These are phyloP conservation scores for Pammene fasciana DNA, from an alignment of 2,888 invertebrate genomes.

Conservation along the genomic window DNA sequence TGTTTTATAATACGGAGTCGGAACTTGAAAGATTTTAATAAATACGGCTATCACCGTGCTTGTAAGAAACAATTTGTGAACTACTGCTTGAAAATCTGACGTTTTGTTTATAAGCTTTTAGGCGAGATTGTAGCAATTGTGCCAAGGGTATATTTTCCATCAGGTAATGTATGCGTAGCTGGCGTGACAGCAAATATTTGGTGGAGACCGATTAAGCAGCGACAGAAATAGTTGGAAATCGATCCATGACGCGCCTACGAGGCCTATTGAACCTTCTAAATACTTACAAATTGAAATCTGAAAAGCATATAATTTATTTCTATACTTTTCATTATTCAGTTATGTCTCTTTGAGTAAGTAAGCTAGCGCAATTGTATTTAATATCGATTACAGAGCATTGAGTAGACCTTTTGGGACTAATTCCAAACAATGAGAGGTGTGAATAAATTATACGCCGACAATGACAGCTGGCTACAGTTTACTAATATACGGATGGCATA, in stretches of 20 bases:
- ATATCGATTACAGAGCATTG: background rate
- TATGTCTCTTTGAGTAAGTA: background rate
- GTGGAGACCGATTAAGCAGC: conserved; percentile 47
- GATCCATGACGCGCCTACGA: conserved; percentile 42
- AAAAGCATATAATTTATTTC: conserved; percentile 15
- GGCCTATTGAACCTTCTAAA: background rate
- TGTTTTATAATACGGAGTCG: too few species aligned
- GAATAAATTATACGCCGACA: conserved; percentile 24
- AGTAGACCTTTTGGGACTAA: conserved; percentile 11
- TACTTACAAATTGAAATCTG: conserved; percentile 13
- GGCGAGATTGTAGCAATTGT: background rate
- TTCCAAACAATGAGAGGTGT: conserved; percentile 23
- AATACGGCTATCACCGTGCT: too few species aligned
- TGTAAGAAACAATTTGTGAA: background rate
- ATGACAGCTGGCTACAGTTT: conserved; percentile 17
- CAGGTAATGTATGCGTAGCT: conserved; percentile 14
- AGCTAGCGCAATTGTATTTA: background rate
- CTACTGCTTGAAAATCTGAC: background rate
- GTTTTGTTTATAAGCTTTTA: background rate
- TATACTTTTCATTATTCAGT: background rate
- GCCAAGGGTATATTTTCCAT: conserved; percentile 19
- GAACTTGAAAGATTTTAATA: too few species aligned
- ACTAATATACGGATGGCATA: conserved; percentile 13
- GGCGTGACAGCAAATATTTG: conserved; percentile 41
- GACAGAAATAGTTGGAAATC: conserved; percentile 52